Percentiles rank a stretch among this genome's conserved stretches.
These are phyloP conservation scores for Columba janthina DNA, from an alignment of 2,113 vertebrate genomes.

Conservation along the genomic window DNA sequence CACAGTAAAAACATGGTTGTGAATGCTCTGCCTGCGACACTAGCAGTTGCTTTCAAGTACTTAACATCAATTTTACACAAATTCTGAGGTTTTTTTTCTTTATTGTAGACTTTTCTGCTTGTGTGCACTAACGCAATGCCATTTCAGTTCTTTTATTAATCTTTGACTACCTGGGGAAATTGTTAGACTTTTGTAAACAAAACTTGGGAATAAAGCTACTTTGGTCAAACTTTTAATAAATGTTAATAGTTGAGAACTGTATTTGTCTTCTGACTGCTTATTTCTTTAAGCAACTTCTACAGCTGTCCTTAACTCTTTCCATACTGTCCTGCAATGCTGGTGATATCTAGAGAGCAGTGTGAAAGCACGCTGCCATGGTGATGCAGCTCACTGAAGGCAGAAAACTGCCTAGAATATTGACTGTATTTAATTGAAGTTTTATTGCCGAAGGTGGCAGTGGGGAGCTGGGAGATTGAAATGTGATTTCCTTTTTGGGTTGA, in stretches of 20 bases:
- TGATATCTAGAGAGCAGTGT: not conserved
- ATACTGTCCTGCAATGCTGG: not conserved
- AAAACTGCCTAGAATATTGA: not conserved
- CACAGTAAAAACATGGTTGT: rapidly evolving
- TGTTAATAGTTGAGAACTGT: slow-evolving; percentile 28
- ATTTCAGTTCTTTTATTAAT: not conserved
- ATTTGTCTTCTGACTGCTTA: slow-evolving; percentile 32
- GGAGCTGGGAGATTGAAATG: not conserved
- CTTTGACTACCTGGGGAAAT: not conserved
- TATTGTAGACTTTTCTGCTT: not conserved
- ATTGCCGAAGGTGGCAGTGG: not conserved
- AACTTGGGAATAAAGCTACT: slow-evolving; percentile 10
- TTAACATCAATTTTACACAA: not conserved
- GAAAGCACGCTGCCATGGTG: rapidly evolving
- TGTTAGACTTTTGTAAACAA: slow-evolving; percentile 59
- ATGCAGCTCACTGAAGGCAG: not conserved
- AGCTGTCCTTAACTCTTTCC: not conserved
- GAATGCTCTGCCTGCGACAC: not conserved
- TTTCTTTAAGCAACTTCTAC: not conserved
- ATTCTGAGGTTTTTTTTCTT: not conserved
- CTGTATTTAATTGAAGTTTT: not conserved
- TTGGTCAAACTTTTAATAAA: slow-evolving; percentile 59
- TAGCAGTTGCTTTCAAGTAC: not conserved
- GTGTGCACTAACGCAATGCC: not conserved
- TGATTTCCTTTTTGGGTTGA: not conserved